Base-by-base conservation (phyloP, 2,797 vertebrate species). In the Pteropus rufus region DNA sequence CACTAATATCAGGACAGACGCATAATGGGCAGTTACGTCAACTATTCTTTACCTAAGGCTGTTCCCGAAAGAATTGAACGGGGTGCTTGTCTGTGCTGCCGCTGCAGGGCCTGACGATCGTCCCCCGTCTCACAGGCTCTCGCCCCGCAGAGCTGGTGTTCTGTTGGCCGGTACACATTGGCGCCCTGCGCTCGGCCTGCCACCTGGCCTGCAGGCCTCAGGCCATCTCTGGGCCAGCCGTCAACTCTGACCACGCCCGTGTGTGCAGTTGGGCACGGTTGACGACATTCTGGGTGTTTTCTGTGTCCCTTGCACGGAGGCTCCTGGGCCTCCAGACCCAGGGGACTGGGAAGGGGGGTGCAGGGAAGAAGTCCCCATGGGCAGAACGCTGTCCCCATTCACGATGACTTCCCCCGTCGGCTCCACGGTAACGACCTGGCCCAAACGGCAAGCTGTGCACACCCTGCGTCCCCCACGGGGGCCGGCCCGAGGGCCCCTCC, bases 61-160 rank as follows among this genome's bases (percentile, higher is more conserved):
- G 5, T 6, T 62, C 19, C 77, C 69, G 10, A 23, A 16, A 58
- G 62, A 56, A 15, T 31, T 31, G 26, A 26, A 44, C 1, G n/a
- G 23, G 18, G 12, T 2, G 19, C 10, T 18, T 14, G 8, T 9
- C 18, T 0, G 21, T 8, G 2, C 56, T 10, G 6, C 1, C 34
- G 18, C 3, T 1, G 2, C 41, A 8, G 18, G 4, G 3, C 8
- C 6, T 69, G 39, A 19, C 1, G 7, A 44, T 0, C 23, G 14
- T 26, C 5, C 77, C 26, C 23, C 7, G 0, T 49, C 8, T n/a
- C 70, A 15, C 10, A 10, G 52, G 41, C 0, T 2, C 73, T 16
- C 29, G 49, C 31, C 44, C 26, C 0, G 1, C 11, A 2, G 7
- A 29, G 21, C 3, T 3, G 6, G 3, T 0, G 21, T 5, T 15